Evolutionary conservation across 35 echinoderm and acorn worm genomes (phyloP).

Genomic region (Apostichopus californicus): DNA sequence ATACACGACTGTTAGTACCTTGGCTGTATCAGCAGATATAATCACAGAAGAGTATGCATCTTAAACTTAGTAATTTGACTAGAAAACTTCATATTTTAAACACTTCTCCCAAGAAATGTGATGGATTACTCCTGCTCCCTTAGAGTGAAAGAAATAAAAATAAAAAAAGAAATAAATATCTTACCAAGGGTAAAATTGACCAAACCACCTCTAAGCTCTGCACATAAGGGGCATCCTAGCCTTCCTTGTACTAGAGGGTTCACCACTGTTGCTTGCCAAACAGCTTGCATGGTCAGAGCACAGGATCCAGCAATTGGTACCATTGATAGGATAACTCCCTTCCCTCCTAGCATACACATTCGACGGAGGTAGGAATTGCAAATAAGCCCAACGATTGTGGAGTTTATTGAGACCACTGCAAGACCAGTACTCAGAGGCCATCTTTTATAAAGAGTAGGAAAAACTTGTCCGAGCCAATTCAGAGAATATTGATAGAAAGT

Average conservation of each 20-base stretch:
- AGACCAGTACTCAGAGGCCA: constrained; percentile 71
- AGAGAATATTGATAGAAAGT: neutral
- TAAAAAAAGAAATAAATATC: neutral
- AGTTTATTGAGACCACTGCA: constrained; percentile 59
- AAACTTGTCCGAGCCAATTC: neutral
- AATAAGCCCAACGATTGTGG: constrained; percentile 71
- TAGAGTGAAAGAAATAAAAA: no score
- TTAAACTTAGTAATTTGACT: no score
- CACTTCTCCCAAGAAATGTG: no score
- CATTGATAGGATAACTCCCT: constrained; percentile 60
- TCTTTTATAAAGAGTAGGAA: constrained; percentile 14
- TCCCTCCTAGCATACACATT: constrained; percentile 75
- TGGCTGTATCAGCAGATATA: no score
- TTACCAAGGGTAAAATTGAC: constrained; percentile 77
- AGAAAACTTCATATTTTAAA: no score
- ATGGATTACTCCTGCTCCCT: no score
- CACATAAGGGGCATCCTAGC: constrained; percentile 75
- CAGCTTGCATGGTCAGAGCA: constrained; percentile 54
- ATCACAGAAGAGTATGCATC: no score
- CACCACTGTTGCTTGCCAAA: constrained; percentile 49
- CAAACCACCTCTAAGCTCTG: constrained; percentile 65
- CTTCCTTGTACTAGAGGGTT: constrained; percentile 60
- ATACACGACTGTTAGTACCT: no score
- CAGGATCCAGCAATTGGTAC: constrained; percentile 70
- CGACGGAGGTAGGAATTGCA: constrained; percentile 82